Percentiles rank a stretch among this genome's conserved stretches.
phyloP scores from a whole-genome alignment of 2,888 invertebrate genomes.

The Dynastes maya region DNA sequence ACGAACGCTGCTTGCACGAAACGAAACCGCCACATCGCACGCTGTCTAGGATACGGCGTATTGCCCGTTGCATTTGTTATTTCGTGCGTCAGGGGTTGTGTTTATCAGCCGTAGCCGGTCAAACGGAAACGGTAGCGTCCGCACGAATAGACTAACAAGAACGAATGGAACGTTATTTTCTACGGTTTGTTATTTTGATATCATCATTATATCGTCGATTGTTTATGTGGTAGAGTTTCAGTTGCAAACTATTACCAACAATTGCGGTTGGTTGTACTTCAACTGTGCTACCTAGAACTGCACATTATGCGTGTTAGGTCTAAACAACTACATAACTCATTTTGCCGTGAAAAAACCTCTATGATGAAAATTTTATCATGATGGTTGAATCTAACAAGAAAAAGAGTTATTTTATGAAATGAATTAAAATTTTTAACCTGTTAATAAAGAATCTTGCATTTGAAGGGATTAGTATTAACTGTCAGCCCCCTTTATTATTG shows the following conservation, averaged over 20 bases:
- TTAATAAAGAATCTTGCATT: too few species aligned
- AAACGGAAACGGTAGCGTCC: slow-evolving; percentile 33
- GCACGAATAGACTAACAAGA: slow-evolving; percentile 24
- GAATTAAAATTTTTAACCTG: too few species aligned
- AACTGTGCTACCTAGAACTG: too few species aligned
- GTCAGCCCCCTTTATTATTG: too few species aligned
- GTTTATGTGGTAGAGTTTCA: neutral
- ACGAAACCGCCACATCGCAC: neutral
- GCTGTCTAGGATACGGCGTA: neutral
- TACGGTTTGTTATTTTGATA: slow-evolving; percentile 22
- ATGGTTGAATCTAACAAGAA: too few species aligned
- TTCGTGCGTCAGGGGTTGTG: slow-evolving; percentile 23
- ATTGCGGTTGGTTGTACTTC: too few species aligned
- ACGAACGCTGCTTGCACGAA: neutral
- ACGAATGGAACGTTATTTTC: slow-evolving; percentile 21
- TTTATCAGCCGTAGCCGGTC: slow-evolving; percentile 30
- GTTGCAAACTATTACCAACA: slow-evolving; percentile 5
- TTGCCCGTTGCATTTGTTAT: neutral
- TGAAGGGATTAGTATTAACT: too few species aligned
- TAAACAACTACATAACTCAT: too few species aligned
- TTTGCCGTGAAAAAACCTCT: too few species aligned
- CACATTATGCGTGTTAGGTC: too few species aligned
- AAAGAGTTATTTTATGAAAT: too few species aligned
- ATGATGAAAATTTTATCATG: too few species aligned
- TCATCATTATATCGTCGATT: neutral